Evolutionary conservation across 2,888 invertebrate genomes (phyloP).

Genomic region (Noctuana brunneofusca): DNA sequence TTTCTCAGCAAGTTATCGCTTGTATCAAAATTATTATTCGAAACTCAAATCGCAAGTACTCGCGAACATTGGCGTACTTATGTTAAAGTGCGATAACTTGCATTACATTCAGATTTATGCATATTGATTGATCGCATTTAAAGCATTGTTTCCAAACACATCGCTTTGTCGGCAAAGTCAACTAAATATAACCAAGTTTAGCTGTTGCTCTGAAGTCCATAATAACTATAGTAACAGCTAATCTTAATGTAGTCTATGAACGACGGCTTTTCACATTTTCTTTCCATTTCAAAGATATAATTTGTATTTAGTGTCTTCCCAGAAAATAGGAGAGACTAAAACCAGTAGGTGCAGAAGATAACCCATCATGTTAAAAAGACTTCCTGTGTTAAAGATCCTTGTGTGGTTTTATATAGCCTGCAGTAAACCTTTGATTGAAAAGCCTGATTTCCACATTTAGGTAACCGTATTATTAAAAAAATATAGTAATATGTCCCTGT

Average conservation of each 20-base stretch:
- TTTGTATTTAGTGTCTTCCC: constrained; percentile 40
- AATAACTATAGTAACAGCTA: constrained; percentile 58
- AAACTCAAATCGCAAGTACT: constrained; percentile 51
- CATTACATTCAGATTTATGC: constrained; percentile 69
- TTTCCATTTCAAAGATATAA: constrained; percentile 58
- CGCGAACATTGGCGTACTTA: constrained; percentile 63
- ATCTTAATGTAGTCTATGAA: constrained; percentile 61
- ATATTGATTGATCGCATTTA: constrained; percentile 71
- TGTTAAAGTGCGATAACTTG: constrained; percentile 75
- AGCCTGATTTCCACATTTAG: constrained; percentile 24
- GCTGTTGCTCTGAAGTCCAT: constrained; percentile 55
- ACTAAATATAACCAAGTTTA: constrained; percentile 61
- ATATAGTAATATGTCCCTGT: constrained; percentile 11
- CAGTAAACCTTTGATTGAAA: constrained; percentile 23
- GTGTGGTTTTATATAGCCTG: constrained; percentile 30
- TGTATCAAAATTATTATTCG: constrained; percentile 61
- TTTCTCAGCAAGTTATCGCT: constrained; percentile 79
- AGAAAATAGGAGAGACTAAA: constrained; percentile 13
- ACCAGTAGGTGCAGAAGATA: constrained; percentile 19
- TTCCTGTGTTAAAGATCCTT: constrained; percentile 26
- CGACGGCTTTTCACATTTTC: constrained; percentile 71
- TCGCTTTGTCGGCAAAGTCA: constrained; percentile 74
- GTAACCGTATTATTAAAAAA: constrained; percentile 8
- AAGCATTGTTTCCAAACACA: constrained; percentile 73
- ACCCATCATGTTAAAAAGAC: constrained; percentile 15